Conservation (phyloP, 2,113 vertebrate species). For the Cyrtonyx montezumae region DNA sequence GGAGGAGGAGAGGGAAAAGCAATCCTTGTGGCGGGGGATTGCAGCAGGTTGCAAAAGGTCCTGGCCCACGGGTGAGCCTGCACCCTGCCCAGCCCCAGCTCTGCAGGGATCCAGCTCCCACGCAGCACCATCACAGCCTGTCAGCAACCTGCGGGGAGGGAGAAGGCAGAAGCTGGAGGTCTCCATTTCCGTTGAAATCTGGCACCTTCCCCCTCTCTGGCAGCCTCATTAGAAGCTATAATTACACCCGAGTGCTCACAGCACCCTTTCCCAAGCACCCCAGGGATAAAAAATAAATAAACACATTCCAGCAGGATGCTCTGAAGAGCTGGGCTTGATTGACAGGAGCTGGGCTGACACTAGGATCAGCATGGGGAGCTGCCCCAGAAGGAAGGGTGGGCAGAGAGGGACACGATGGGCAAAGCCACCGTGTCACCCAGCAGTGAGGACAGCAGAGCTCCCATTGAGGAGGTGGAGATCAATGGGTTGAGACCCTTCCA, state of each 20-base stretch:
- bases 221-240: conserved; percentile 8
- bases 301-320: background rate
- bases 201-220: conserved; percentile 24
- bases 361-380: background rate
- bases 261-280: background rate
- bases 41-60: background rate
- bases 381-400: background rate
- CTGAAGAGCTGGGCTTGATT: background rate
- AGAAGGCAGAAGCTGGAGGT: conserved; percentile 22
- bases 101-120: background rate
- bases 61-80: accelerated
- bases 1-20: background rate
- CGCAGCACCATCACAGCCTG: background rate
- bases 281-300: background rate
- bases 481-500: no score
- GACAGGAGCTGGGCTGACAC: background rate
- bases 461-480: accelerated
- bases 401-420: background rate
- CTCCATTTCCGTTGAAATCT: background rate
- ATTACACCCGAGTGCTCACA: background rate
- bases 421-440: accelerated
- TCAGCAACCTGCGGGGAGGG: background rate
- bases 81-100: accelerated
- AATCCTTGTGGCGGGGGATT: background rate
- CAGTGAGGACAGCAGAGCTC: accelerated